These are phyloP conservation scores for Pogonophryne albipinna DNA, from an alignment of 2,797 vertebrate genomes.

Conservation along the genomic window DNA sequence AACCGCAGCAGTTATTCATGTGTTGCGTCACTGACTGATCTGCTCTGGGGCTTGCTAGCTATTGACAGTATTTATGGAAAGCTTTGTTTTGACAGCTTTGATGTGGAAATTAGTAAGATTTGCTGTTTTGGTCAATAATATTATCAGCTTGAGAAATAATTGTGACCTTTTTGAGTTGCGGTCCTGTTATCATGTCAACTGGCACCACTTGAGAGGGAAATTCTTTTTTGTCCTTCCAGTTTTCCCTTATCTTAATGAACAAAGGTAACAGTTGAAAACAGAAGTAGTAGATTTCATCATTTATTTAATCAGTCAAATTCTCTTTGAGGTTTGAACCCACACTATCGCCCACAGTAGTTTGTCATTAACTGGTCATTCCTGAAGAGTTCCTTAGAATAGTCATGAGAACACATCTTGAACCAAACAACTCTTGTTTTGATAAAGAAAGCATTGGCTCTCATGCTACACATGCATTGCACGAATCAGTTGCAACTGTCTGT, in stretches of 20 bases:
- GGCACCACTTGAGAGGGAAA: slow-evolving; percentile 3
- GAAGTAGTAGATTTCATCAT: neutral
- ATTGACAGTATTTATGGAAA: slow-evolving; percentile 12
- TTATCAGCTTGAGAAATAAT: slow-evolving; percentile 18
- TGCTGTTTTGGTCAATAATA: slow-evolving; percentile 16
- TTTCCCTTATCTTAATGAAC: neutral
- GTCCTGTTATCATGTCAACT: neutral
- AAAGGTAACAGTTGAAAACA: slow-evolving; percentile 36
- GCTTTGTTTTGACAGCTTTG: slow-evolving; percentile 21
- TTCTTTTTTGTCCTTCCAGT: neutral
- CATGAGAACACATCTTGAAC: too few relatives aligned
- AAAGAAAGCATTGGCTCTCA: too few relatives aligned
- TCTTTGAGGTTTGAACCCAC: slow-evolving; percentile 1
- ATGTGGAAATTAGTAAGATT: slow-evolving; percentile 25
- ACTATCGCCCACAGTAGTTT: neutral
- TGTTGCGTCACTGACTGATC: slow-evolving; percentile 11
- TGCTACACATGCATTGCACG: too few relatives aligned
- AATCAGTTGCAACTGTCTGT: too few relatives aligned
- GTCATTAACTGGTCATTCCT: neutral
- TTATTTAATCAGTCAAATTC: slow-evolving; percentile 25
- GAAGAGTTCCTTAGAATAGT: slow-evolving; percentile 1
- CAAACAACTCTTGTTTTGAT: too few relatives aligned
- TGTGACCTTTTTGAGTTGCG: slow-evolving; percentile 25
- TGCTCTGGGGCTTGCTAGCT: neutral
- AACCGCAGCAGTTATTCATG: slow-evolving; percentile 8